Evolutionary conservation across 2,888 invertebrate species (phyloP).

Genomic region (Omphaloscelis lunosa): DNA sequence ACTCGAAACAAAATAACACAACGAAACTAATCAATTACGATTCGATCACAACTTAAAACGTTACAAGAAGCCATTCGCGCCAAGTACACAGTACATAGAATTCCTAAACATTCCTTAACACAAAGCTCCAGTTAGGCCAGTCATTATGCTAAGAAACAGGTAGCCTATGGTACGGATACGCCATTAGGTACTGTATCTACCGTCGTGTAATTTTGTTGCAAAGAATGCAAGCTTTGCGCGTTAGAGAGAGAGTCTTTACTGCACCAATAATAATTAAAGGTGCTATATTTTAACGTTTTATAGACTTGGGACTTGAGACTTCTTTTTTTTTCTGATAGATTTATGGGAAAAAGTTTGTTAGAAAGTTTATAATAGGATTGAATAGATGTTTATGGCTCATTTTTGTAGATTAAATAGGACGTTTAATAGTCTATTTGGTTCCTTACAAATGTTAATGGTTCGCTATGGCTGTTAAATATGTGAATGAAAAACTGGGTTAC

Average conservation of each 20-base stretch:
- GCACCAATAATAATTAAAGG: slow-evolving; percentile 60
- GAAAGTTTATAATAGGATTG: slow-evolving; percentile 23
- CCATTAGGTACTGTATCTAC: slow-evolving; percentile 43
- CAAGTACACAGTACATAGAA: slow-evolving; percentile 46
- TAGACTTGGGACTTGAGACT: slow-evolving; percentile 13
- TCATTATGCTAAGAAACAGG: slow-evolving; percentile 84
- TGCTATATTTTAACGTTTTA: slow-evolving; percentile 56
- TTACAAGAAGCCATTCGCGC: slow-evolving; percentile 57
- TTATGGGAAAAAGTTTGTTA: slow-evolving; percentile 18
- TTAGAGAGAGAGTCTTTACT: slow-evolving; percentile 51
- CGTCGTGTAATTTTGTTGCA: slow-evolving; percentile 63
- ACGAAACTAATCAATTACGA: slow-evolving; percentile 57
- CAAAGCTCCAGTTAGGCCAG: slow-evolving; percentile 81
- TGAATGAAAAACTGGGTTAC: background rate
- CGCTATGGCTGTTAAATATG: background rate
- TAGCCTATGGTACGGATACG: slow-evolving; percentile 71
- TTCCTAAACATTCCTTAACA: slow-evolving; percentile 75
- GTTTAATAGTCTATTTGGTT: slow-evolving; percentile 14
- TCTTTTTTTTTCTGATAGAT: slow-evolving; percentile 21
- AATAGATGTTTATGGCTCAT: slow-evolving; percentile 35
- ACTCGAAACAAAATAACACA: slow-evolving; percentile 32
- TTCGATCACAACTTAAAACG: slow-evolving; percentile 57
- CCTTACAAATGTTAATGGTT: background rate
- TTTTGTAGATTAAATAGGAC: slow-evolving; percentile 28
- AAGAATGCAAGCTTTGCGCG: slow-evolving; percentile 55